Base-by-base conservation (phyloP, 2,797 vertebrate species). In the Ctenopoma multispine region DNA sequence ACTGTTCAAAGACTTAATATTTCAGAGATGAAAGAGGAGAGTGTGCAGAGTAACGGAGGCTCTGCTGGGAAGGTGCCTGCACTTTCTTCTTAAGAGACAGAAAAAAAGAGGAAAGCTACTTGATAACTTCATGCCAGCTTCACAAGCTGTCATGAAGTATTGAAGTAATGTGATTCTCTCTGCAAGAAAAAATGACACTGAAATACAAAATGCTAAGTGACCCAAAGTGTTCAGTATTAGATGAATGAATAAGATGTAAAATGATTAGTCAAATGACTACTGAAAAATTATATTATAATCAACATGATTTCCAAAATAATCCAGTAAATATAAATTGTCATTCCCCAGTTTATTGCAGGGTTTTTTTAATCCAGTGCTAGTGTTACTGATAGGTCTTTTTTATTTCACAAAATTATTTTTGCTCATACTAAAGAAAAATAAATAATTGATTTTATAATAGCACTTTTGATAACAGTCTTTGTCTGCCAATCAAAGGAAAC, bases 1-100 rank as follows among this genome's bases (percentile, higher is more conserved):
- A 88, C 57, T 79, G 69, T 84, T 80, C 48, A 85, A 75, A 89
- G 65, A 76, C 72, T 68, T 81, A n/a, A 72, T 49, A 75, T 79
- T 83, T 72, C 73, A 79, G 53, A 76, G 62, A 69, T 47, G 58
- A 67, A 34, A 79, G 72, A 71, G 46, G 55, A 82, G 58, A 69
- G 68, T 7, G 69, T 60, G 74, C 38, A 44, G 72, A 68, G 68
- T 46, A 53, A 68, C 71, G 57, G 60, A 74, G 55, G 72, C 78
- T 43, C 58, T 20, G 68, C 55, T 55, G 49, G 54, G 68, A 80
- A 34, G 62, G n/a, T 29, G 63, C 59, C 63, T 64, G 72, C 38
- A 0, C 17, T 72, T 73, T 24, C 27, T 53, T 76, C 53, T 58
- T 51, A 15, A n/a, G 43, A 44, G 29, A 64, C 64, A 12, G 40